Evolutionary conservation across 2,888 invertebrate genomes (phyloP).

Genomic region (Drosophila leonis): DNA sequence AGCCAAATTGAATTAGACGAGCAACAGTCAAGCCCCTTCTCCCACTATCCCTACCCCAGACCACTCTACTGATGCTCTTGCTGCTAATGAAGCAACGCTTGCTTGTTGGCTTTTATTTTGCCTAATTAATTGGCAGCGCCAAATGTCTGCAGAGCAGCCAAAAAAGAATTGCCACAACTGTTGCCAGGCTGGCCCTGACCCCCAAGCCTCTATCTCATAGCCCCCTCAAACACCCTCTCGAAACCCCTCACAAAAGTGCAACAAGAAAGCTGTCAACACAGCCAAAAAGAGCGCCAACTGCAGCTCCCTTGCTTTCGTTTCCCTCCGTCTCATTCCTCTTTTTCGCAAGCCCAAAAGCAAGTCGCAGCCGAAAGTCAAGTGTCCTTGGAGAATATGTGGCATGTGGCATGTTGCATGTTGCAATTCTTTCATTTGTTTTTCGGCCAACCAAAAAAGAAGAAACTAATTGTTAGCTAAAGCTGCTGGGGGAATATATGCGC

Average conservation of each 20-base stretch:
- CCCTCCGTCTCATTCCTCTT: not conserved
- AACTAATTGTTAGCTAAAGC: slow-evolving; percentile 62
- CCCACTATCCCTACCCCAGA: not conserved
- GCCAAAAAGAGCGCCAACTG: slow-evolving; percentile 26
- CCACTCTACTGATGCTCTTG: slow-evolving; percentile 1
- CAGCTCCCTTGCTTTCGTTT: slow-evolving; percentile 13
- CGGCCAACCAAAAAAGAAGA: slow-evolving; percentile 51
- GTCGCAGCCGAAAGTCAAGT: slow-evolving; percentile 76
- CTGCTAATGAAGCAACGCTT: slow-evolving; percentile 63
- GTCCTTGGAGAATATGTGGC: slow-evolving; percentile 81
- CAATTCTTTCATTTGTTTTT: slow-evolving; percentile 77
- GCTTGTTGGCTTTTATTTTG: slow-evolving; percentile 79
- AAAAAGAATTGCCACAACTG: slow-evolving; percentile 51
- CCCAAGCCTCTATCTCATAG: not conserved
- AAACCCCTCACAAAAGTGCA: slow-evolving; percentile 41
- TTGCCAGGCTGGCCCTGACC: slow-evolving; percentile 22
- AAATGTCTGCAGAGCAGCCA: slow-evolving; percentile 53
- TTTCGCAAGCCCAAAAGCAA: slow-evolving; percentile 46
- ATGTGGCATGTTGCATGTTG: slow-evolving; percentile 63
- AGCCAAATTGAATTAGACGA: slow-evolving; percentile 73
- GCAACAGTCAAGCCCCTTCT: slow-evolving; percentile 23
- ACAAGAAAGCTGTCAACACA: slow-evolving; percentile 75
- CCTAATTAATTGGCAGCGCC: slow-evolving; percentile 82
- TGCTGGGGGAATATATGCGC: slow-evolving; percentile 15
- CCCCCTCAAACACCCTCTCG: not conserved